Conservation (phyloP, 2,888 invertebrate species). For the Theretra japonica region DNA sequence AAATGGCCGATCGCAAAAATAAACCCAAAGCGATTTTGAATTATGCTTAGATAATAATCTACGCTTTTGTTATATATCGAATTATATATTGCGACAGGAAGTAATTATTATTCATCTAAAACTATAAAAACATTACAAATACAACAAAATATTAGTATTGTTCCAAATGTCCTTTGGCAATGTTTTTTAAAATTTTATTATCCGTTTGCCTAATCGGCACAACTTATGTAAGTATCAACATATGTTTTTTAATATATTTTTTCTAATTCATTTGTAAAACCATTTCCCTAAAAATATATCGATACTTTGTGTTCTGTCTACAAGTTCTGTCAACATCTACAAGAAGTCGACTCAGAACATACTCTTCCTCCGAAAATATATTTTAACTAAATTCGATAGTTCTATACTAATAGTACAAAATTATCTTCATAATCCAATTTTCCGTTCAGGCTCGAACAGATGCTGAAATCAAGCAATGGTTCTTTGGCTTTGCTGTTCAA, state of each 20-base stretch:
- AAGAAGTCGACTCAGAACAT: too few relatives aligned
- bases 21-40: not conserved
- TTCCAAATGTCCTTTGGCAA: slow-evolving; percentile 39
- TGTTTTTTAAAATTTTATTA: slow-evolving; percentile 51
- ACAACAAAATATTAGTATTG: slow-evolving; percentile 19
- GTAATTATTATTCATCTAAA: not conserved
- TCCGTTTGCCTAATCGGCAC: slow-evolving; percentile 50
- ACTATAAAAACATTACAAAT: slow-evolving; percentile 5
- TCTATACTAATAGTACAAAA: not conserved
- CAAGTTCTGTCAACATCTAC: too few relatives aligned
- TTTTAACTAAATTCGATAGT: too few relatives aligned
- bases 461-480: slow-evolving; percentile 64
- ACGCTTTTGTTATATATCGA: not conserved
- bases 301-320: too few relatives aligned
- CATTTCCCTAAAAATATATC: too few relatives aligned
- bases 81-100: not conserved
- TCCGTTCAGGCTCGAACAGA: slow-evolving; percentile 58
- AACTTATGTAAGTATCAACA: slow-evolving; percentile 54
- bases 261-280: not conserved
- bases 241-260: not conserved
- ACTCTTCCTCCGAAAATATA: too few relatives aligned
- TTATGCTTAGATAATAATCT: not conserved
- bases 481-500: slow-evolving; percentile 60
- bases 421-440: not conserved
- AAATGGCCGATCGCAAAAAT: not conserved